Evolutionary conservation across 2,888 invertebrate genomes (phyloP).

Genomic region (Opisthograptis luteolata): DNA sequence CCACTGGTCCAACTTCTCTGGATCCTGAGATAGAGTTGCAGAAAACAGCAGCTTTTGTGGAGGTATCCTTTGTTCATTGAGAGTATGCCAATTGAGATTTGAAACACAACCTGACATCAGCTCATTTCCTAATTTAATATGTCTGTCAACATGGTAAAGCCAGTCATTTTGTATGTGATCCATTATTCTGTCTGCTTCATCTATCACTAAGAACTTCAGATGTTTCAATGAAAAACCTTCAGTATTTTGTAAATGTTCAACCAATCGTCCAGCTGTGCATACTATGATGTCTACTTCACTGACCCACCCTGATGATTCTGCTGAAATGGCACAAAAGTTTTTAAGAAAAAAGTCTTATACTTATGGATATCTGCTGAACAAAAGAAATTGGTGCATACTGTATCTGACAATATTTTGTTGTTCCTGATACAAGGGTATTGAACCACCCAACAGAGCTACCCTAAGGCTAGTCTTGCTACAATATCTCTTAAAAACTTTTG

Average conservation of each 20-base stretch:
- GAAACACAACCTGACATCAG: conserved; percentile 77
- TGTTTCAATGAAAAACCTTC: conserved; percentile 89
- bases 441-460: conserved; percentile 88
- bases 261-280: conserved; percentile 96
- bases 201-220: conserved; percentile 93
- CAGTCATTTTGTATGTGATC: conserved; percentile 96
- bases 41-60: conserved; percentile 97
- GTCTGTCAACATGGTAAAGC: conserved; percentile 91
- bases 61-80: conserved; percentile 75
- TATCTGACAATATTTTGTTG: conserved; percentile 86
- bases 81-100: conserved; percentile 76
- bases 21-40: conserved; percentile 98
- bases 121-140: conserved; percentile 84
- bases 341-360: too few relatives aligned
- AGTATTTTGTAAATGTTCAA: conserved; percentile 95
- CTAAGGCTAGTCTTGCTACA: conserved; percentile 87
- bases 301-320: conserved; percentile 82
- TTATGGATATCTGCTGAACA: too few relatives aligned
- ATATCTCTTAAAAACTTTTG: conserved; percentile 91
- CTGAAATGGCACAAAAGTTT: conserved; percentile 64
- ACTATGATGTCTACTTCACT: conserved; percentile 93
- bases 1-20: conserved; percentile 95
- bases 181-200: conserved; percentile 98
- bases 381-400: conserved; percentile 53
- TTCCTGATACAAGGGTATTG: conserved; percentile 87